Conservation (phyloP, 2,888 invertebrate species). For the Aromia moschata region DNA sequence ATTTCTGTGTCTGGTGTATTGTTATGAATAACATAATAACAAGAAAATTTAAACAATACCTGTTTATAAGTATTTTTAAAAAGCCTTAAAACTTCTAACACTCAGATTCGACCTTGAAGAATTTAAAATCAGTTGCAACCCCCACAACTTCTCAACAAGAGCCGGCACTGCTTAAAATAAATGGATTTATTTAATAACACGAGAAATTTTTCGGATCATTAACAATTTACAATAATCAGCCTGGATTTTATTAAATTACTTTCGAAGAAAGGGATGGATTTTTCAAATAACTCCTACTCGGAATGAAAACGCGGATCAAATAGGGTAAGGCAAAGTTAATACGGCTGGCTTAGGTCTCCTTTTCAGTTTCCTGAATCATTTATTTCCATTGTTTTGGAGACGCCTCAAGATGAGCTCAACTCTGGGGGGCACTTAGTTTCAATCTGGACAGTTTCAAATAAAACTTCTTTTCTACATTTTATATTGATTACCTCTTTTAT, state of each 20-base stretch:
- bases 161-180: too few species aligned
- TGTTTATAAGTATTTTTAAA: too few species aligned
- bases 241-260: slow-evolving; percentile 20
- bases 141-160: too few species aligned
- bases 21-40: too few species aligned
- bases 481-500: slow-evolving; percentile 49
- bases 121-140: too few species aligned
- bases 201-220: background rate
- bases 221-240: slow-evolving; percentile 14
- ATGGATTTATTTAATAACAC: too few species aligned
- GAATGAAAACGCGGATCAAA: slow-evolving; percentile 28
- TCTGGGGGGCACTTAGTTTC: slow-evolving; percentile 56
- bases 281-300: slow-evolving; percentile 25
- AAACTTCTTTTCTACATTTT: slow-evolving; percentile 48
- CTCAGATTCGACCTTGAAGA: too few species aligned
- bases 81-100: too few species aligned
- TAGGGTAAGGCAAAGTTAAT: slow-evolving; percentile 39
- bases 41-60: too few species aligned
- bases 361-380: slow-evolving; percentile 52
- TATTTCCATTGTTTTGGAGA: slow-evolving; percentile 55
- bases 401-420: slow-evolving; percentile 50
- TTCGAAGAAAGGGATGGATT: slow-evolving; percentile 22
- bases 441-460: slow-evolving; percentile 55
- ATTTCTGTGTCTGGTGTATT: too few species aligned
- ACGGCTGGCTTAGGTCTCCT: slow-evolving; percentile 41